phyloP scores from a whole-genome alignment of 1,140 invertebrate species.

The Branchinecta lynchi region DNA sequence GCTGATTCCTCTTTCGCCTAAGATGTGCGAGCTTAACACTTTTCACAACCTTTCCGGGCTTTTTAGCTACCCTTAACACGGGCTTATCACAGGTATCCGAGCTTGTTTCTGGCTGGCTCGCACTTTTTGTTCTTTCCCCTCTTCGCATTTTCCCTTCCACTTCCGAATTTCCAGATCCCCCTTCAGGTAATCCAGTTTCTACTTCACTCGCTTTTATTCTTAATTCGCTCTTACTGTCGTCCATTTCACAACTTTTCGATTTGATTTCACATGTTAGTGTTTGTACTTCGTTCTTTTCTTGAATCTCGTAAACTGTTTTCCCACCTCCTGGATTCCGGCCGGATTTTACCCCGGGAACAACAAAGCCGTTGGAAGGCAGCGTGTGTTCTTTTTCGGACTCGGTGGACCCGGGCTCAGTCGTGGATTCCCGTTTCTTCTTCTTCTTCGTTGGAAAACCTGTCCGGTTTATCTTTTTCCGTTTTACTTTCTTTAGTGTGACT shows the following conservation, averaged over 20 bases:
- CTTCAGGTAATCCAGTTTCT: no score
- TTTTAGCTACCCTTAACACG: no score
- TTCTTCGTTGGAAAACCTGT: slow-evolving; percentile 71
- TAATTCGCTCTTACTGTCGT: no score
- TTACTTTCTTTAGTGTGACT: slow-evolving; percentile 21
- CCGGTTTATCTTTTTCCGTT: slow-evolving; percentile 59
- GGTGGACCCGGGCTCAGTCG: slow-evolving; percentile 18
- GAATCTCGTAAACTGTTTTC: not conserved
- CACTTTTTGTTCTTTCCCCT: no score
- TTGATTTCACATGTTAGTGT: no score
- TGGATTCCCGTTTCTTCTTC: slow-evolving; percentile 58
- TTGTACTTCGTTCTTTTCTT: slow-evolving; percentile 12
- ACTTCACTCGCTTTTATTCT: no score
- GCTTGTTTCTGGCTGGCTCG: no score
- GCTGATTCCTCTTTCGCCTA: not conserved
- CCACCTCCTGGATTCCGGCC: not conserved
- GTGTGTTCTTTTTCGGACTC: slow-evolving; percentile 17
- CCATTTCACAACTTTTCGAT: no score
- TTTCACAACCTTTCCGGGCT: not conserved
- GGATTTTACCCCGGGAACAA: slow-evolving; percentile 12
- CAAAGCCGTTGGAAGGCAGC: not conserved
- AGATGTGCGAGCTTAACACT: not conserved
- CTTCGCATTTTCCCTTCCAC: no score
- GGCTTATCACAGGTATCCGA: no score
- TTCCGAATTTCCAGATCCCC: no score